These are phyloP conservation scores for Sarcoramphus papa DNA, from an alignment of 2,797 vertebrate genomes.

Conservation along the genomic window DNA sequence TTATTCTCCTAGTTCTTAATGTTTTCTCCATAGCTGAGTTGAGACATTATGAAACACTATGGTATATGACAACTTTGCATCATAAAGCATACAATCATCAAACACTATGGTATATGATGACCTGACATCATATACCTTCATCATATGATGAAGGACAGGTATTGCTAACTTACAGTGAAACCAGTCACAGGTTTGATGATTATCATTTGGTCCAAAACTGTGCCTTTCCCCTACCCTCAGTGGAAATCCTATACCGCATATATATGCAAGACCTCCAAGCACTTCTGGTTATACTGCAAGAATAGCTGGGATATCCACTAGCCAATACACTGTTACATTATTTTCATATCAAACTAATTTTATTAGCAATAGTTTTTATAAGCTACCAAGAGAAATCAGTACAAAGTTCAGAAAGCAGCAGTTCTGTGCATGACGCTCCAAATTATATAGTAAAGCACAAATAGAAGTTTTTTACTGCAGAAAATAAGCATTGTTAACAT, in stretches of 20 bases:
- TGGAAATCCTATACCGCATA: neutral
- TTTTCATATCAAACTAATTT: neutral
- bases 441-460: neutral
- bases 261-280: neutral
- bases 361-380: neutral
- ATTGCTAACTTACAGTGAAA: neutral
- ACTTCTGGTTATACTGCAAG: neutral
- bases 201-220: neutral
- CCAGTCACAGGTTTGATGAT: neutral
- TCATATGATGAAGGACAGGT: neutral
- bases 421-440: neutral
- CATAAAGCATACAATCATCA: neutral
- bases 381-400: neutral
- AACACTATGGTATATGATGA: neutral
- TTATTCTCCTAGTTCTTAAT: neutral
- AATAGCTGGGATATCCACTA: neutral
- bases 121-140: neutral
- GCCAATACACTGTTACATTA: neutral
- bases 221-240: neutral
- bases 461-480: neutral
- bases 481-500: neutral
- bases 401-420: neutral
- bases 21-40: neutral
- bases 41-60: neutral
- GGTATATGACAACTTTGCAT: neutral